Evolutionary conservation across 2,888 invertebrate species (phyloP).

Genomic region (Aporophyla nigra): DNA sequence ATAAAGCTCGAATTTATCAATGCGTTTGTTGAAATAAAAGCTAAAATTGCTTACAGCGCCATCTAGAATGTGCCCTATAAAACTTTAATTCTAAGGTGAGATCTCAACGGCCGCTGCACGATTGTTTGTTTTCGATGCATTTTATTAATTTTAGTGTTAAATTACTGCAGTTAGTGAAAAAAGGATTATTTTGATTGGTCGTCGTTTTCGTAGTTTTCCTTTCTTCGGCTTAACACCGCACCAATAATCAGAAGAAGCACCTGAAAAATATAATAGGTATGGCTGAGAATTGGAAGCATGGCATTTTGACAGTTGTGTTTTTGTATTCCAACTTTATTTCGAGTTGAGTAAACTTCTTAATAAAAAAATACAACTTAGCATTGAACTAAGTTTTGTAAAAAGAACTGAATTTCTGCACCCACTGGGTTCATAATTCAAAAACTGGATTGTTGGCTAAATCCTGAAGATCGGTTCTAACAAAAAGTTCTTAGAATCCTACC

Average conservation of each 20-base stretch:
- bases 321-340: no score
- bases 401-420: no score
- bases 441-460: no score
- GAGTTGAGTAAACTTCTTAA: no score
- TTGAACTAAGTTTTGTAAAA: no score
- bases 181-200: constrained; percentile 8
- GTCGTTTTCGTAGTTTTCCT: background rate
- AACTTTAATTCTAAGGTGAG: constrained; percentile 56
- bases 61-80: constrained; percentile 46
- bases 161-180: constrained; percentile 4
- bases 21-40: background rate
- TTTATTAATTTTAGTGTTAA: constrained; percentile 1
- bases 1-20: background rate
- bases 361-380: no score
- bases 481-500: no score
- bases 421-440: no score
- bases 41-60: constrained; percentile 35
- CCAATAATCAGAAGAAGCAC: constrained; percentile 55
- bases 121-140: constrained; percentile 55
- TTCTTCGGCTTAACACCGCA: constrained; percentile 26
- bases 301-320: no score
- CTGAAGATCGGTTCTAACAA: no score
- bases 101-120: constrained; percentile 40
- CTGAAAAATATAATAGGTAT: constrained; percentile 48
- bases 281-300: background rate